Evolutionary conservation across 2,797 vertebrate species (phyloP), one percentile per base, ranked within the genome.

Genomic region (Myotis vivesi): DNA sequence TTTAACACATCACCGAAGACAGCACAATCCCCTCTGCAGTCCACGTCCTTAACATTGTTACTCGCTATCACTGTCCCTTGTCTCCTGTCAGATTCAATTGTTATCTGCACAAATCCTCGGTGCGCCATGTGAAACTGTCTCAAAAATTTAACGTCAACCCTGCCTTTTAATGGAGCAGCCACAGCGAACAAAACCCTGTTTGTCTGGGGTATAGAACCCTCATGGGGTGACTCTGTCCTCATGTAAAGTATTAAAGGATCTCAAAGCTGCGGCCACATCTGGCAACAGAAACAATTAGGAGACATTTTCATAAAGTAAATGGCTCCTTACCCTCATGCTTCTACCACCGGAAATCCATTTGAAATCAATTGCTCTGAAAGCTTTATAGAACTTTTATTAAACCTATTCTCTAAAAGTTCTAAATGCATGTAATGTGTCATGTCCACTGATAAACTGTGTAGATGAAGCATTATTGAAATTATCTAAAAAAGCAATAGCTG

Each of bases 101-200:
- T 76, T 80, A 44, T n/a, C 83, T 68, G 77, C 30, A 84, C 15
- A 84, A 44, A 91, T 84, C 8, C 5, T 28, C 69, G 12, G 22
- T 49, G 72, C 69, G 53, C 68, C 93, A 83, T 44, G 77, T 84
- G 33, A 86, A 92, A 59, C 53, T 28, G 41, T 64, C 75, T 77
- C 72, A 79, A 51, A 77, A 95, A 33, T 75, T 83, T 93, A 89
- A 80, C 6, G 4, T 59, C 68, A 64, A 55, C 19, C 9, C 22
- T 2, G 17, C 49, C 49, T 92, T 79, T 89, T 77, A 94, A 77
- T 55, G 68, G 12, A 76, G 13, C 15, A 81, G 95, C 94, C 94
- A 92, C 85, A 96, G 94, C 89, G 95, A 98, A 96, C 62, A 85
- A 89, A 95, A 96, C 83, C 81, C 11, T 81, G 10, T 79, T 77